Evolutionary conservation across 2,113 vertebrate genomes (phyloP).

Genomic region (Procavia capensis): DNA sequence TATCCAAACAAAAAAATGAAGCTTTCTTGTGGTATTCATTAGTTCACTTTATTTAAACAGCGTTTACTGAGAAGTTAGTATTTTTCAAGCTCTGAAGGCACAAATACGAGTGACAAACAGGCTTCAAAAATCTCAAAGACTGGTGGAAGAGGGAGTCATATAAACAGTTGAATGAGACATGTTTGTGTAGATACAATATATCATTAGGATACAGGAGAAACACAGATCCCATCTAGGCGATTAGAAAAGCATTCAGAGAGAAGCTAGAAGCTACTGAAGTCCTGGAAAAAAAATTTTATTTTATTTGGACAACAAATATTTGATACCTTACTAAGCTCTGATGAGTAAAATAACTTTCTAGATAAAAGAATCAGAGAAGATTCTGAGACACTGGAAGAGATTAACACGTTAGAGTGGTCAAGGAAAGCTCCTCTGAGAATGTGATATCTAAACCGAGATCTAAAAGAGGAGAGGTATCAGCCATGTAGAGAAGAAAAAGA

Average conservation of each 20-base stretch:
- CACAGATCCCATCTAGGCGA: background rate
- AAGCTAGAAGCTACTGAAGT: background rate
- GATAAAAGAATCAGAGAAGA: background rate
- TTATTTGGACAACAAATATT: background rate
- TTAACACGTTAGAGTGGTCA: background rate
- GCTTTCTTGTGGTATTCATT: background rate
- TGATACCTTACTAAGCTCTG: background rate
- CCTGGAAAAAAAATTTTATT: background rate
- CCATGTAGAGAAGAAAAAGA: background rate
- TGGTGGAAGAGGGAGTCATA: background rate
- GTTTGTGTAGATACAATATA: background rate
- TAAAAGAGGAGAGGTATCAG: background rate
- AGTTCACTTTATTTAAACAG: background rate
- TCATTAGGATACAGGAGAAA: background rate
- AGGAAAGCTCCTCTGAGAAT: background rate
- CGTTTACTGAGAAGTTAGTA: background rate
- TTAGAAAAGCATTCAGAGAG: constrained; percentile 5
- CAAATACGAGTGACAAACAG: background rate
- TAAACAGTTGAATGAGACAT: background rate
- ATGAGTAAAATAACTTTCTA: constrained; percentile 20
- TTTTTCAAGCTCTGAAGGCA: background rate
- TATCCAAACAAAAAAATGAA: background rate
- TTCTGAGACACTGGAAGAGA: background rate
- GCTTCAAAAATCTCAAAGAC: background rate
- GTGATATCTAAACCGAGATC: background rate